Base-by-base conservation (phyloP, 1,140 invertebrate genomes). In the Ladona fulva region DNA sequence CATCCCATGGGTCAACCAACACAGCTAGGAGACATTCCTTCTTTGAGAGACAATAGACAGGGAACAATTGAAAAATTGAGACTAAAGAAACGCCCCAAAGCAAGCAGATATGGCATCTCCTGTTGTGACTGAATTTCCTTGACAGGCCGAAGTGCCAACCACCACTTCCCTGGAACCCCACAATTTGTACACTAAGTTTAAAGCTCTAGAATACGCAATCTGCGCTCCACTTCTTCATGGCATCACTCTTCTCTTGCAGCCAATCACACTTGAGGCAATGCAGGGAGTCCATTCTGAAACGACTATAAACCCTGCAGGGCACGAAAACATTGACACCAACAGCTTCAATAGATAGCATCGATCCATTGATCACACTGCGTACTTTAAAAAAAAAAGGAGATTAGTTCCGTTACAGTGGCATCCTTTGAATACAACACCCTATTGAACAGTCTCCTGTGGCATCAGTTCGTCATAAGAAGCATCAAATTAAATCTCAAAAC, bases 181-280 rank as follows among this genome's bases (percentile, higher is more conserved):
- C 52, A 66, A 66, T 66, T 66, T 66, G 52, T 66, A 66, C 52
- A 66, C 52, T 66, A 66, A 66, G 52, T 66, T 66, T 66, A 66
- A 66, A 66, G 52, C 52, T 66, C 52, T 66, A 66, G 52, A 66
- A 66, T 66, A 66, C 52, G 52, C n/a, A 16, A 19, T 66, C 52
- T 22, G 52, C 52, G n/a, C 52, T 66, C 14, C 52, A 66, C 52
- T 66, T 66, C 14, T 66, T 66, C 52, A 66, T 66, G 52, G 52
- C n/a, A 66, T 66, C 52, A 66, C 52, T 3, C 52, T 66, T 22
- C 52, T 37, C 52, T 22, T 66, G 3, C 16, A 6, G 52, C 52
- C 52, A 12, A 22, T 16, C 52, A 66, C n/a, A 66, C 52, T 16
- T 22, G n/a, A 66, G n/a, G 52, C 52, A 66, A 66, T 66, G 14